Base-by-base conservation (phyloP, 2,797 vertebrate genomes). In the Agapornis canus region DNA sequence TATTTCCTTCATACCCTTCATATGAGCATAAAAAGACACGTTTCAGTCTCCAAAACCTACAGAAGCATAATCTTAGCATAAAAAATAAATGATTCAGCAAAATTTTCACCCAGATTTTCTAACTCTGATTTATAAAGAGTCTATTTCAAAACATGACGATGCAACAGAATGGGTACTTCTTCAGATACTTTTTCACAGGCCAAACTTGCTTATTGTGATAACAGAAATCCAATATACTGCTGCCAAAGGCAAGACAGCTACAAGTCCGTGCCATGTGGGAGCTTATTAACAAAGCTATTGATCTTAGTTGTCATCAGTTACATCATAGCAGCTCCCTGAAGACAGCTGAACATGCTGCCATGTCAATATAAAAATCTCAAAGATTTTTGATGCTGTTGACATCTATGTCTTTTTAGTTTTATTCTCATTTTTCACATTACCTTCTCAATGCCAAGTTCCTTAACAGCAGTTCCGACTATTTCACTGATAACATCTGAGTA, bases 361-460 rank as follows among this genome's bases (percentile, higher is more conserved):
- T 9, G 3, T 22, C 64, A 71, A 31, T 32, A 39, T 9, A 31
- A 86, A 90, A 71, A 65, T 15, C 40, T 78, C 63, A 87, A 27
- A 35, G 48, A 73, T 70, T 91, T 70, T 25, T 47, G 8, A 60
- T 45, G 63, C n/a, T 78, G 20, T 15, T 78, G 27, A 45, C 12
- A 60, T 42, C 47, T 40, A 29, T 25, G 11, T 26, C 39, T 63
- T 71, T 63, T 65, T 8, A 65, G 26, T 39, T 83, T 72, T 35
- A 54, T 21, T 40, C 29, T 3, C 7, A 64, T 26, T 63, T 89
- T 35, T 77, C 10, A 79, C 23, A 90, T 92, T 93, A 98, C 99
- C 98, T 98, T 99, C 97, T 99, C 99, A 68, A 99, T 99, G 89
- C 98, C 97, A 21, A 99, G 98, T 93, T 99, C 99, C 96, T 99